phyloP scores from a whole-genome alignment of 2,888 invertebrate genomes.

The Dendrolimus pini region DNA sequence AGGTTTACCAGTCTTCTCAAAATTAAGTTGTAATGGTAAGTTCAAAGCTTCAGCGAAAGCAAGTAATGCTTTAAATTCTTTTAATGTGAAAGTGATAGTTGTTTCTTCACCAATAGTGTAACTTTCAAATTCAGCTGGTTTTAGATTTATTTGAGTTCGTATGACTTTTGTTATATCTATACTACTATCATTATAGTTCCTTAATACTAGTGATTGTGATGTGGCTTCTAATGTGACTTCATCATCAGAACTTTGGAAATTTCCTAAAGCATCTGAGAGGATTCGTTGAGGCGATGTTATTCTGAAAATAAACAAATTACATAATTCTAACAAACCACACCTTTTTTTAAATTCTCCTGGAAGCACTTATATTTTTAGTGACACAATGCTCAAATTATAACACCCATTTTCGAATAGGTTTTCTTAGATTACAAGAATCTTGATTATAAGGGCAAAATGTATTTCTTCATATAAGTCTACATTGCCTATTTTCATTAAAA shows the following conservation, averaged over 20 bases:
- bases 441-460: too few species aligned
- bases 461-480: too few species aligned
- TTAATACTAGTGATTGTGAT: slow-evolving; percentile 78
- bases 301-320: slow-evolving; percentile 41
- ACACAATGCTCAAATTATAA: too few species aligned
- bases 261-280: slow-evolving; percentile 84
- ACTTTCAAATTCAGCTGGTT: slow-evolving; percentile 83
- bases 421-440: too few species aligned
- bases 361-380: too few species aligned
- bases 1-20: slow-evolving; percentile 88
- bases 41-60: slow-evolving; percentile 86
- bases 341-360: too few species aligned
- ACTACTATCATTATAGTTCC: slow-evolving; percentile 86
- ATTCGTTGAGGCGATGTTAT: slow-evolving; percentile 79
- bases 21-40: slow-evolving; percentile 82
- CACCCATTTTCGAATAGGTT: too few species aligned
- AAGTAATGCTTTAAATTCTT: slow-evolving; percentile 88
- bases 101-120: slow-evolving; percentile 80
- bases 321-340: too few species aligned
- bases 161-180: slow-evolving; percentile 81
- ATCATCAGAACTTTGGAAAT: slow-evolving; percentile 87
- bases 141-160: slow-evolving; percentile 85
- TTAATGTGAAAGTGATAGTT: slow-evolving; percentile 89
- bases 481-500: too few species aligned
- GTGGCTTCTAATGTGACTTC: slow-evolving; percentile 87